Base-by-base conservation (phyloP, 2,888 invertebrate species). In the Mythimna lalbum region DNA sequence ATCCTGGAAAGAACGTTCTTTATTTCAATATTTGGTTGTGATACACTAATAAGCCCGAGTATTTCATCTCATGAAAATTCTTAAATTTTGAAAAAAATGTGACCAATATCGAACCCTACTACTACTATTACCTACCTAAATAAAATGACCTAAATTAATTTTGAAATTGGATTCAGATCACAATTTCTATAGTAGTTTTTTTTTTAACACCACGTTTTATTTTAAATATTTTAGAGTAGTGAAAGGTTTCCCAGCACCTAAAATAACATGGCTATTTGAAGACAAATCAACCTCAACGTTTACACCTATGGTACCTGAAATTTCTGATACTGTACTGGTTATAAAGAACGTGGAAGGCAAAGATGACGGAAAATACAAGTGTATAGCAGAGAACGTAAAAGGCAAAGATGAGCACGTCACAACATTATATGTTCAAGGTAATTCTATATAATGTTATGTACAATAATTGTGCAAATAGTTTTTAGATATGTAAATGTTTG, bases 191-290 rank as follows among this genome's bases (percentile, higher is more conserved):
- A 27, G 9, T 17, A 19, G 36, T 27, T 19, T 19, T 10, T 31
- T 17, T 59, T 59, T 43, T 6, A 36, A 36, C n/a, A 21, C 36
- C 21, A 7, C 6, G 10, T 36, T 23, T 23, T 39, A 21, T 17
- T 23, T 43, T 23, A 23, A 43, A 43, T 39, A 23, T 63, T 50
- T 31, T 57, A 74, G 73, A 21, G 53, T 64, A 33, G 7, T 53
- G 17, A 53, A 5, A 23, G 75, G 71, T 36, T 9, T 70, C n/a
- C 72, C 80, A 21, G 21, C 33, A 53, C 80, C 80, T n/a, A 73
- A 50, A 14, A 65, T 77, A 62, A 56, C 62, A 39, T 77, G 76
- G 76, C 50, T 69, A 23, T 65, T 62, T 49, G 60, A 33, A 64
- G 17, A 21, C 14, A 31, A 50, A 17, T 19, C 50, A n/a, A 23